Conservation (phyloP, 2,888 invertebrate genomes). For the Drosophila monieri region DNA sequence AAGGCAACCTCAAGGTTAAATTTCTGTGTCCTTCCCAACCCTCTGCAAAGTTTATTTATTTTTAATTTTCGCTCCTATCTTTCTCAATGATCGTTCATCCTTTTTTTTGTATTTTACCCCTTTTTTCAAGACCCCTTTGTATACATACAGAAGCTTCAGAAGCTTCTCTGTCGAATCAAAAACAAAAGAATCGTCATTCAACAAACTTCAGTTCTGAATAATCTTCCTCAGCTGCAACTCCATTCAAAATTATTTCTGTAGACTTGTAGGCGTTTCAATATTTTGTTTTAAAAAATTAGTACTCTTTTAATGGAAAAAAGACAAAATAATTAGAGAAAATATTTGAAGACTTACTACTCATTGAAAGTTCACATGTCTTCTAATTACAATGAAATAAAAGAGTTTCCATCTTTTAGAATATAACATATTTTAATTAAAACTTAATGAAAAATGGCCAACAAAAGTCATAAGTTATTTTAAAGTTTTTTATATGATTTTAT, state of each 20-base stretch:
- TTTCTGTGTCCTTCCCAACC: conserved; percentile 13
- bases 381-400: no score
- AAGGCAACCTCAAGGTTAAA: conserved; percentile 57
- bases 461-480: background rate
- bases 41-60: conserved; percentile 21
- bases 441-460: no score
- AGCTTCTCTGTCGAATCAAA: conserved; percentile 8
- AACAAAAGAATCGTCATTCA: conserved; percentile 19
- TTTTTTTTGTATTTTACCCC: background rate
- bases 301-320: no score
- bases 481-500: background rate
- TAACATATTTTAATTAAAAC: background rate
- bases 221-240: conserved; percentile 25
- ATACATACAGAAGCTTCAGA: conserved; percentile 23
- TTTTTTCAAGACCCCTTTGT: background rate
- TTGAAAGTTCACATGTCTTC: no score
- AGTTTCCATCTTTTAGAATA: background rate
- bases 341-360: background rate
- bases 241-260: background rate
- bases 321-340: background rate
- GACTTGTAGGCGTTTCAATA: background rate
- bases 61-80: background rate
- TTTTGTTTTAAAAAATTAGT: background rate
- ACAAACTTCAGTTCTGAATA: conserved; percentile 7
- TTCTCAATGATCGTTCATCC: background rate